A percentile compares a stretch with the other conserved stretches of the same genome.
phyloP scores from a whole-genome alignment of 2,888 invertebrate genomes.

The Eretmocerus hayati region DNA sequence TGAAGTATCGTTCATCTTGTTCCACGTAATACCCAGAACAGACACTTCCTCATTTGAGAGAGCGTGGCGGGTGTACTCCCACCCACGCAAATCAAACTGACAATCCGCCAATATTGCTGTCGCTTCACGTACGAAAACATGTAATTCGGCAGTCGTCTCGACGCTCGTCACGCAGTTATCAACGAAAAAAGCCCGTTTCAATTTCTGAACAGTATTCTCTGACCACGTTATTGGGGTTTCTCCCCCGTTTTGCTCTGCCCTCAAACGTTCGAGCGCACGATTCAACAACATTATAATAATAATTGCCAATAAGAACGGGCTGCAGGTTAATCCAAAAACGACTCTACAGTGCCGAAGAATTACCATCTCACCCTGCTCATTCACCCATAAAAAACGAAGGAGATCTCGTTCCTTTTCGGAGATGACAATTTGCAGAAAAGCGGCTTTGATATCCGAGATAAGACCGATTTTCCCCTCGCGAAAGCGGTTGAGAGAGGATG shows the following conservation, averaged over 20 bases:
- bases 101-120: neutral
- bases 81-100: neutral
- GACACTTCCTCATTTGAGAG: neutral
- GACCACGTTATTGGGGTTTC: slow-evolving; percentile 21
- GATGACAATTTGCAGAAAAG: slow-evolving; percentile 23
- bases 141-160: neutral
- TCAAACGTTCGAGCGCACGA: slow-evolving; percentile 3
- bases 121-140: neutral
- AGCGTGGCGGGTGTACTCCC: neutral
- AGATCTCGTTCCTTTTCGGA: slow-evolving; percentile 20
- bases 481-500: slow-evolving; percentile 19
- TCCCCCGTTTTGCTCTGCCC: too few relatives aligned
- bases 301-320: slow-evolving; percentile 19
- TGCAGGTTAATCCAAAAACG: slow-evolving; percentile 27
- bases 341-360: slow-evolving; percentile 24
- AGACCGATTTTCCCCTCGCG: slow-evolving; percentile 19
- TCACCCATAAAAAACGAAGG: slow-evolving; percentile 27
- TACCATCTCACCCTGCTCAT: slow-evolving; percentile 5
- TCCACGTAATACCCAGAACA: neutral
- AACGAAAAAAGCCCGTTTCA: neutral
- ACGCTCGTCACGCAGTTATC: slow-evolving; percentile 1
- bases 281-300: neutral
- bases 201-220: neutral
- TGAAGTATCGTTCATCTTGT: neutral
- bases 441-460: slow-evolving; percentile 21